Conservation (phyloP, 1,140 invertebrate species). For the Stenopsyche tienmushanensis region DNA sequence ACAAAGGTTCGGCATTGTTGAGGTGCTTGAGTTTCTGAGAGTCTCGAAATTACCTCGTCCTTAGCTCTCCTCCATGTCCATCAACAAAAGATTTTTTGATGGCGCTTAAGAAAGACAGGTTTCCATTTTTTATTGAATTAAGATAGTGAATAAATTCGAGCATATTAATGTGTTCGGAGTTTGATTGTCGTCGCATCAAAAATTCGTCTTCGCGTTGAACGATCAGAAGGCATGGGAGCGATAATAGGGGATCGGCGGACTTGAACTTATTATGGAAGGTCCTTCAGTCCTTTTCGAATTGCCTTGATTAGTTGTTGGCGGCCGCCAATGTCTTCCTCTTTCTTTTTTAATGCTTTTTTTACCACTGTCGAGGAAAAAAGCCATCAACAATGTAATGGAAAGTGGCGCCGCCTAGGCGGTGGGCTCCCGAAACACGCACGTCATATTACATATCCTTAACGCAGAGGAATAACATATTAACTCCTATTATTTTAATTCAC, state of each 20-base stretch:
- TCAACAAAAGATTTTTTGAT: too few relatives aligned
- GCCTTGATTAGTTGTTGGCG: constrained; percentile 30
- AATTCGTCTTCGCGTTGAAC: too few relatives aligned
- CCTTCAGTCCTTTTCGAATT: constrained; percentile 6
- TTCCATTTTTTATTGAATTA: too few relatives aligned
- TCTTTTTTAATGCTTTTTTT: constrained; percentile 31
- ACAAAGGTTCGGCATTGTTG: too few relatives aligned
- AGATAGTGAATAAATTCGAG: too few relatives aligned
- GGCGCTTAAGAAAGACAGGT: too few relatives aligned
- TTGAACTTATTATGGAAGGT: constrained; percentile 4
- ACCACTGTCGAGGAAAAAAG: constrained; percentile 55
- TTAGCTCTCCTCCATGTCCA: too few relatives aligned
- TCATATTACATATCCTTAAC: constrained; percentile 20
- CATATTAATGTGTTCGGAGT: too few relatives aligned
- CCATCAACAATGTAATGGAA: constrained; percentile 55
- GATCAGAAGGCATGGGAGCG: too few relatives aligned
- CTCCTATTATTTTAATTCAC: constrained; percentile 1
- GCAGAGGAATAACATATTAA: constrained; percentile 11
- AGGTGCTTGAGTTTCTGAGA: too few relatives aligned
- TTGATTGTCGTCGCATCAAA: too few relatives aligned
- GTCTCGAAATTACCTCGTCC: too few relatives aligned
- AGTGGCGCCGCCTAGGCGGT: constrained; percentile 51
- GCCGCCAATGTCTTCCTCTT: constrained; percentile 19
- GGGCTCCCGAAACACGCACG: constrained; percentile 36
- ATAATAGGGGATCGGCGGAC: background rate